phyloP scores from a whole-genome alignment of 64 coral and sea anemone species.

The Montipora cactus region DNA sequence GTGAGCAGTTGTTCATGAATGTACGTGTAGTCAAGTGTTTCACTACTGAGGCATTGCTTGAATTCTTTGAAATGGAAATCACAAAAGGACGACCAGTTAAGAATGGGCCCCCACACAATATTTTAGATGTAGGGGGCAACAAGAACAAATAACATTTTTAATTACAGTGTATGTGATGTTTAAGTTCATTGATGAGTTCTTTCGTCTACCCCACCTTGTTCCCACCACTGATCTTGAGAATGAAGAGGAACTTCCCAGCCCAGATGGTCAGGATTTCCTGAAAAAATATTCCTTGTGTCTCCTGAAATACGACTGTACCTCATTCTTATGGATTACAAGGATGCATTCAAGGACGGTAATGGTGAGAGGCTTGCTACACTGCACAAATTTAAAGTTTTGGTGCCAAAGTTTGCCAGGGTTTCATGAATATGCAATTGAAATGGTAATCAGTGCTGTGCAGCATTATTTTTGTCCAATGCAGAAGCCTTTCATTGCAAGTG shows the following conservation, averaged over 20 bases:
- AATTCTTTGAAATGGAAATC: background rate
- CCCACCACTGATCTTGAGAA: background rate
- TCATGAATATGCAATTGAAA: conserved; percentile 70
- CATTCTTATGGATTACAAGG: conserved; percentile 42
- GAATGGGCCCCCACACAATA: background rate
- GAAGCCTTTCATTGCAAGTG: conserved; percentile 56
- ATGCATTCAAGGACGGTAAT: conserved; percentile 40
- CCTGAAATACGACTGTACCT: conserved; percentile 17
- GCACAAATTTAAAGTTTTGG: conserved; percentile 13
- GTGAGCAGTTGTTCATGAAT: conserved; percentile 5
- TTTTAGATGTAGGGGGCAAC: conserved; percentile 15
- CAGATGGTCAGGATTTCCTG: background rate
- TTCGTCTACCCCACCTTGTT: background rate
- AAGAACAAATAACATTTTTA: background rate
- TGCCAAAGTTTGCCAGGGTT: conserved; percentile 2
- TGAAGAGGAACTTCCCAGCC: background rate
- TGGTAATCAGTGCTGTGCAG: conserved; percentile 58
- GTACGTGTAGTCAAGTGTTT: background rate
- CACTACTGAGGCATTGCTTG: background rate
- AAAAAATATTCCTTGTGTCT: background rate
- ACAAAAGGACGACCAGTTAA: background rate
- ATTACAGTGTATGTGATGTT: background rate
- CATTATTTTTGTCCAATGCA: conserved; percentile 32
- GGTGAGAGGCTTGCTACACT: conserved; percentile 37
- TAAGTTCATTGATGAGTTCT: conserved; percentile 35